Percentiles rank a stretch among this genome's conserved stretches.
Evolutionary conservation across 1,140 invertebrate genomes (phyloP).

Genomic region (Plodia interpunctella): DNA sequence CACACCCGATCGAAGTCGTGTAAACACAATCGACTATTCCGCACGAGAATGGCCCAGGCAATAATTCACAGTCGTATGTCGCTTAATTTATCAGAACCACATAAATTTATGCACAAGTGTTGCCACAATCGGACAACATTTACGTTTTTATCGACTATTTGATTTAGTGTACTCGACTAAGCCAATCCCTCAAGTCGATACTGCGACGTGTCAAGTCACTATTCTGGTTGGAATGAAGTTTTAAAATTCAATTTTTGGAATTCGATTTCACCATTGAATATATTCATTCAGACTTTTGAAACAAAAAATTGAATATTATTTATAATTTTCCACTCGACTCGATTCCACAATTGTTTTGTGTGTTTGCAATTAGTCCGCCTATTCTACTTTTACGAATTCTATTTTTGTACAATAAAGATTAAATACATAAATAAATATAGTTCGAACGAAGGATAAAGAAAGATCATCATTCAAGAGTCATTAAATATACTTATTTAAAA

Average conservation of each 20-base stretch:
- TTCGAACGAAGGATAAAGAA: too few relatives aligned
- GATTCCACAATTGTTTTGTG: too few relatives aligned
- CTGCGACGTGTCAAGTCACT: conserved; percentile 28
- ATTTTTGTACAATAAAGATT: too few relatives aligned
- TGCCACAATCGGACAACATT: conserved; percentile 67
- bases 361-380: too few relatives aligned
- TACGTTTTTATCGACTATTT: conserved; percentile 74
- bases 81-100: conserved; percentile 65
- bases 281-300: too few relatives aligned
- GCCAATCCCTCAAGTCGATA: conserved; percentile 70
- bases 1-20: conserved; percentile 1
- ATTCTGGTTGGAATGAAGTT: conserved; percentile 38
- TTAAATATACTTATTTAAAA: too few relatives aligned
- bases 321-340: too few relatives aligned
- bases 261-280: background rate
- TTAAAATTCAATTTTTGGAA: background rate
- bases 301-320: too few relatives aligned
- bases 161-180: conserved; percentile 52
- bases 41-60: conserved; percentile 14
- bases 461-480: too few relatives aligned
- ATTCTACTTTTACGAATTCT: too few relatives aligned
- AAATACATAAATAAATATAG: too few relatives aligned
- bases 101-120: conserved; percentile 66
- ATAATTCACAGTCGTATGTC: conserved; percentile 51
- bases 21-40: conserved; percentile 1